Evolutionary conservation across 2,888 invertebrate genomes (phyloP), one percentile per base, ranked within the genome.

Genomic region (Xanthia icteritia): DNA sequence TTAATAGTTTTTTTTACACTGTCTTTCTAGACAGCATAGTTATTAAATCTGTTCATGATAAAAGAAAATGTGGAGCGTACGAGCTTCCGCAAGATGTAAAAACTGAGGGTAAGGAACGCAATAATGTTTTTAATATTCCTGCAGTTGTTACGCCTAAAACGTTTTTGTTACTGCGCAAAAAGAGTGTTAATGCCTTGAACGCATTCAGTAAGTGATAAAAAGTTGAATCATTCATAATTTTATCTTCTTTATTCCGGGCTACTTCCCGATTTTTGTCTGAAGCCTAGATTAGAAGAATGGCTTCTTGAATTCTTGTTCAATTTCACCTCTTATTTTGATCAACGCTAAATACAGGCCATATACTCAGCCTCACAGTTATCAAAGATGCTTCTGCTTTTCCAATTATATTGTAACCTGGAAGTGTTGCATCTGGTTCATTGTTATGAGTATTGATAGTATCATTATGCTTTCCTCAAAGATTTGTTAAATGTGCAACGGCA

Each of bases 11-110:
- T 82, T 82, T 68, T 81, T 74, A 39, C 61, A 69, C 64, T 78
- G 66, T 82, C 66, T 83, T 77, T 65, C 31, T 65, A 66, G 51
- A 39, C 65, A 70, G 39, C 45, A 54, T 74, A 73, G 72, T 79
- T 79, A 70, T 73, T 73, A 64, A 51, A 82, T 71, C 63, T 45
- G 63, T 71, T 73, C 73, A 74, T 70, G 69, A 76, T 75, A 56
- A 76, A 73, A 83, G 73, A 79, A 86, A 73, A 85, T 73, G 54
- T 73, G n/a, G 64, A 75, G 54, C 70, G 69, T 45, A 73, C 54
- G 31, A 63, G 84, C 77, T 86, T 86, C 85, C 86, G 86, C 27
- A 56, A 70, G 31, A 27, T 56, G 48, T 84, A 86, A 85, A 85
- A 85, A 86, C 67, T 71, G 74, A 65, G 85, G 67, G 60, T 48